A percentile compares a stretch with the other conserved stretches of the same genome.
These are phyloP conservation scores for Ahaetulla prasina DNA, from an alignment of 2,113 vertebrate species.

Conservation along the genomic window DNA sequence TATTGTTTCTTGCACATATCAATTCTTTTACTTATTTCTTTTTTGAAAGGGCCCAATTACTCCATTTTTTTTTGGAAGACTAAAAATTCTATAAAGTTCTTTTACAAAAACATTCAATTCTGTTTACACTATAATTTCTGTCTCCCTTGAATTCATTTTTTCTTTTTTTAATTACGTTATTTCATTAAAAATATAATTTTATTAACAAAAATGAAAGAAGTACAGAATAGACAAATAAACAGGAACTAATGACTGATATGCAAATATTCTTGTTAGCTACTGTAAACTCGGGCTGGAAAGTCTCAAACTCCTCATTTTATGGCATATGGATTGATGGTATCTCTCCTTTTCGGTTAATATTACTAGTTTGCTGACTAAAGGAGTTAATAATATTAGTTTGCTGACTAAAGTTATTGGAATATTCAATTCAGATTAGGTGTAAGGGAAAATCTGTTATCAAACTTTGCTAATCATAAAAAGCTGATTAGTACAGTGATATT, in stretches of 20 bases:
- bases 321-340: background rate
- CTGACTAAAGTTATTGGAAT: background rate
- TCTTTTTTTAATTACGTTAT: background rate
- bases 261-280: background rate
- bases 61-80: background rate
- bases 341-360: background rate
- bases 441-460: background rate
- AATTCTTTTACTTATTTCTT: background rate
- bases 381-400: background rate
- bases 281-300: background rate
- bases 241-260: background rate
- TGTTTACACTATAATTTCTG: background rate
- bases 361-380: background rate
- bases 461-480: background rate
- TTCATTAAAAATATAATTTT: background rate
- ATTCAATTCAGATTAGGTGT: background rate
- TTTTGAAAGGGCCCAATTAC: background rate
- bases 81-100: background rate
- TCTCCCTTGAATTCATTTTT: background rate
- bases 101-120: background rate
- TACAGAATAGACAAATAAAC: background rate
- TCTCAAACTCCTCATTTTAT: background rate
- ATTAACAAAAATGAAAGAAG: background rate
- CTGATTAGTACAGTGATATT: background rate
- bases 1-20: background rate